These are phyloP conservation scores for honey bee (Apis mellifera) DNA, from an alignment of 1,140 invertebrate species.

Conservation along the genomic window DNA sequence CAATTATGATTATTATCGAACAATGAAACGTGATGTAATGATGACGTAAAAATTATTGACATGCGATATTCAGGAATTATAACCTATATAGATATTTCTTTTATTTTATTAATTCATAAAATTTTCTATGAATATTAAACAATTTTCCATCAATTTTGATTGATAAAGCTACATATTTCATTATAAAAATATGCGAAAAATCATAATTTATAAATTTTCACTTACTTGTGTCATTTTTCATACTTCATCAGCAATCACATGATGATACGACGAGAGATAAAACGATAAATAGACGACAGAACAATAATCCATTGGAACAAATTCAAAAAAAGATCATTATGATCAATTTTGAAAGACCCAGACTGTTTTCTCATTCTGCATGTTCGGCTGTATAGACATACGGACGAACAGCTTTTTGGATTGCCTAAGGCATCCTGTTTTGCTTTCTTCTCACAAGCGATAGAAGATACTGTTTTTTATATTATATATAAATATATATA, in stretches of 20 bases:
- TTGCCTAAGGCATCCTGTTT: conserved; percentile 39
- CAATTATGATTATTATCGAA: background rate
- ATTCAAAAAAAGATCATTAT: background rate
- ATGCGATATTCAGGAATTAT: background rate
- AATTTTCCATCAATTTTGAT: background rate
- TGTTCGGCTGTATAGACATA: conserved; percentile 57
- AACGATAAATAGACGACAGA: background rate
- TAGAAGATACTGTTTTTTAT: conserved; percentile 66
- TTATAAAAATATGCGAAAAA: background rate
- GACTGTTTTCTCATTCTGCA: conserved; percentile 27
- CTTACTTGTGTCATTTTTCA: background rate
- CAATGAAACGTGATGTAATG: too few species aligned
- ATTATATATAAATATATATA: conserved; percentile 63
- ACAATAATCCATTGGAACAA: background rate
- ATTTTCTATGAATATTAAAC: background rate
- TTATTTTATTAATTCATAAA: background rate
- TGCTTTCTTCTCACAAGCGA: conserved; percentile 60
- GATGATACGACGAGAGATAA: background rate
- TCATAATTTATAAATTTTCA: conserved; percentile 6
- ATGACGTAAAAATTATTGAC: background rate
- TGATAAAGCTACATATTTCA: background rate
- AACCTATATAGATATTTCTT: background rate
- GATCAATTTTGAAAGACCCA: background rate
- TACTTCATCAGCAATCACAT: conserved; percentile 1
- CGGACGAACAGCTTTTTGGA: conserved; percentile 57